Conservation (phyloP, 2,888 invertebrate genomes). For the Agriopis aurantiaria region DNA sequence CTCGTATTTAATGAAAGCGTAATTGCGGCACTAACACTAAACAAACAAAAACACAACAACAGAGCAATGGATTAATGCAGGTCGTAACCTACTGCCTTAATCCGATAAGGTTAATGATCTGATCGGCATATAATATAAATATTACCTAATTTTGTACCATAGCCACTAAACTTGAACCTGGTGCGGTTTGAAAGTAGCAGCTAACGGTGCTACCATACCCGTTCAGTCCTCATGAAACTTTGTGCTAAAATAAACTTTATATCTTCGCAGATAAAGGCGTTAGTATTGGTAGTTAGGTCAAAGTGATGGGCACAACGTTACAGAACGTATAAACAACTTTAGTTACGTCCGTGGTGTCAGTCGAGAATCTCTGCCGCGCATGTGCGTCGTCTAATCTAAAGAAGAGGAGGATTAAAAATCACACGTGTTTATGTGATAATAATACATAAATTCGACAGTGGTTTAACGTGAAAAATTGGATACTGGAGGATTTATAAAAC, state of each 20-base stretch:
- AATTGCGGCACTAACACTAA: background rate
- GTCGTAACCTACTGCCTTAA: slow-evolving; percentile 30
- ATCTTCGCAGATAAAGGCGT: slow-evolving; percentile 16
- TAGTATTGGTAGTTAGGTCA: slow-evolving; percentile 19
- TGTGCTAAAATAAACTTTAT: slow-evolving; percentile 34
- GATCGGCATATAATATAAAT: slow-evolving; percentile 38
- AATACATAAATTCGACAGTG: slow-evolving; percentile 31
- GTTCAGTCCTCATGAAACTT: background rate
- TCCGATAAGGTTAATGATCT: slow-evolving; percentile 42
- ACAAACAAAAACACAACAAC: slow-evolving; percentile 14
- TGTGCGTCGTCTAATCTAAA: slow-evolving; percentile 37
- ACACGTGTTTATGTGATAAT: slow-evolving; percentile 36
- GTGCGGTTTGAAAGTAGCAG: slow-evolving; percentile 39
- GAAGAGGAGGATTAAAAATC: slow-evolving; percentile 42
- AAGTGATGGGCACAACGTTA: slow-evolving; percentile 41
- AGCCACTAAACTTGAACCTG: slow-evolving; percentile 38
- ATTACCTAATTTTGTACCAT: slow-evolving; percentile 37
- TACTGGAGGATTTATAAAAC: slow-evolving; percentile 30
- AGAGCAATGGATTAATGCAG: slow-evolving; percentile 16
- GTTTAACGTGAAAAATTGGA: slow-evolving; percentile 30
- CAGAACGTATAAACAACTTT: slow-evolving; percentile 49
- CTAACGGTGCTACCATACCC: slow-evolving; percentile 40
- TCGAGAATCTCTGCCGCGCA: slow-evolving; percentile 43
- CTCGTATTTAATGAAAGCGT: background rate
- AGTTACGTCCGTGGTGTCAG: slow-evolving; percentile 42